These are phyloP conservation scores for Diprion similis DNA, from an alignment of 1,140 invertebrate genomes.

Conservation along the genomic window DNA sequence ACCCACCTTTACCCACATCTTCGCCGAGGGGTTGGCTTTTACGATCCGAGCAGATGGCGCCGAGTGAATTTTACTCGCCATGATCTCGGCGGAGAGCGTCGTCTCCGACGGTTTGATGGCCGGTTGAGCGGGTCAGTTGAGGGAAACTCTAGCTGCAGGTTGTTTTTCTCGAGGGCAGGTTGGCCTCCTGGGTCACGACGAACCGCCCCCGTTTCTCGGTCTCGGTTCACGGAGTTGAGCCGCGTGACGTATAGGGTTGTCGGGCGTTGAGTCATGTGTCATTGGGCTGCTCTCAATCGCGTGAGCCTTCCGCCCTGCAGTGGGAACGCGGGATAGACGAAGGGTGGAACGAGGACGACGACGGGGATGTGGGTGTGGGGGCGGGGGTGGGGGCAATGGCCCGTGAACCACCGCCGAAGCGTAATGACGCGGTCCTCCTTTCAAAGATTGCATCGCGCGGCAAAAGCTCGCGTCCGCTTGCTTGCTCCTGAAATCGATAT, in stretches of 20 bases:
- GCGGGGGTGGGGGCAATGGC: slow-evolving; percentile 54
- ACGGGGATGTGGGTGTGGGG: slow-evolving; percentile 32
- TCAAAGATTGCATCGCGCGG: slow-evolving; percentile 61
- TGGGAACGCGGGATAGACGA: slow-evolving; percentile 16
- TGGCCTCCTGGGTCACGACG: too few species aligned
- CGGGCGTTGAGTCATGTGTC: slow-evolving; percentile 55
- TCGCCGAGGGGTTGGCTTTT: not conserved
- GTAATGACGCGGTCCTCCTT: slow-evolving; percentile 64
- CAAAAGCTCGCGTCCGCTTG: slow-evolving; percentile 47
- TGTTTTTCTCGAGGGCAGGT: too few species aligned
- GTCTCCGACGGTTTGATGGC: not conserved
- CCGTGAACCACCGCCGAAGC: slow-evolving; percentile 57
- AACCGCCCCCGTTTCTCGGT: not conserved
- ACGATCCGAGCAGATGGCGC: not conserved
- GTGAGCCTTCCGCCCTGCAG: slow-evolving; percentile 33
- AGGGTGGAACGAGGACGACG: slow-evolving; percentile 24
- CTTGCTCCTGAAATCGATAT: slow-evolving; percentile 26
- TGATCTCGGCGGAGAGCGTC: not conserved
- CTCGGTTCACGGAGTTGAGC: slow-evolving; percentile 10
- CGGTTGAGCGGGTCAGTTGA: not conserved
- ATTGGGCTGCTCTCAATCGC: slow-evolving; percentile 49
- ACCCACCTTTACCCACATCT: not conserved
- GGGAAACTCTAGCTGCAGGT: not conserved
- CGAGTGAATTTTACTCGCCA: not conserved
- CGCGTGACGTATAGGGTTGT: slow-evolving; percentile 49